Percentiles rank a stretch among this genome's conserved stretches.
phyloP scores from a whole-genome alignment of 2,888 invertebrate species.

The Aporophyla nigra region DNA sequence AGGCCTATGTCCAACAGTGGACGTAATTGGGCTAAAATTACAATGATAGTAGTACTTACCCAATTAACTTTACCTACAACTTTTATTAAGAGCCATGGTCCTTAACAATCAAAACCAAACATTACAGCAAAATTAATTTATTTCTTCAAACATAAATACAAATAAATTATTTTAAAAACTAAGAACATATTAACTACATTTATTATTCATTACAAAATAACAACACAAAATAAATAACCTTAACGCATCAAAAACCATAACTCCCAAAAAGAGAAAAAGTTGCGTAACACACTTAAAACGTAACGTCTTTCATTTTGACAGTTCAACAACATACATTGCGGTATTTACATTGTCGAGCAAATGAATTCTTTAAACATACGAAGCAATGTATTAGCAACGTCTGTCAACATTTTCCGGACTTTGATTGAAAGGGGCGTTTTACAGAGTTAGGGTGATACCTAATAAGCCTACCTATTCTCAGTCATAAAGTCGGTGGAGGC shows the following conservation, averaged over 20 bases:
- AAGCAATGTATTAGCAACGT: no score
- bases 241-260: background rate
- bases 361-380: no score
- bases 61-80: background rate
- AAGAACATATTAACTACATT: background rate
- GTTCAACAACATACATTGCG: no score
- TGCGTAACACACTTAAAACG: background rate
- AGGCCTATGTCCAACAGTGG: no score
- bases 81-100: background rate
- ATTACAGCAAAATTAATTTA: slow-evolving; percentile 22
- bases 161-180: slow-evolving; percentile 45
- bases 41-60: no score
- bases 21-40: no score
- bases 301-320: background rate
- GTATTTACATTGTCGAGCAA: no score
- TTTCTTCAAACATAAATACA: slow-evolving; percentile 21
- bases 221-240: slow-evolving; percentile 1
- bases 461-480: background rate
- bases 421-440: no score
- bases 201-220: background rate
- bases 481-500: slow-evolving; percentile 80
- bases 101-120: slow-evolving; percentile 3
- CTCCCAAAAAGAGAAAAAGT: background rate
- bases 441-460: no score
- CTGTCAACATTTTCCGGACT: no score